These are phyloP conservation scores for Leptothorax acervorum DNA, from an alignment of 2,888 invertebrate species.

Conservation along the genomic window DNA sequence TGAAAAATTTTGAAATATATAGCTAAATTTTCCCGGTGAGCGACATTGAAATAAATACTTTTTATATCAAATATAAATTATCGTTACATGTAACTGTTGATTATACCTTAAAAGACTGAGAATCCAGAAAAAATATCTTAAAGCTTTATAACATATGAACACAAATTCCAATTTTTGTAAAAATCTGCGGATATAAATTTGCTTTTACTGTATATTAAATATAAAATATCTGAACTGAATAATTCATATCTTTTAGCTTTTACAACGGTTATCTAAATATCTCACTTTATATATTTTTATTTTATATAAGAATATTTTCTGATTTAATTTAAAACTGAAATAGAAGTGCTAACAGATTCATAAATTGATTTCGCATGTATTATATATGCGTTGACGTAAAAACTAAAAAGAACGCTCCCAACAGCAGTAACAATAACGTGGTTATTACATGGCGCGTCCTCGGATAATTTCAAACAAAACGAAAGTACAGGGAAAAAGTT, in stretches of 20 bases:
- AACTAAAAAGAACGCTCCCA: not conserved
- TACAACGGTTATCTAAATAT: not conserved
- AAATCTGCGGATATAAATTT: not conserved
- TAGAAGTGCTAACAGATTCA: slow-evolving; percentile 7
- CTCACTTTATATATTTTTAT: not conserved
- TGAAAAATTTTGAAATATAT: not conserved
- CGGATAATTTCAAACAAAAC: slow-evolving; percentile 41
- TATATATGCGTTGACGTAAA: slow-evolving; percentile 5
- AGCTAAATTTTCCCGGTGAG: not conserved
- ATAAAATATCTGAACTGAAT: not conserved
- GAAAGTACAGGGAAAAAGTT: slow-evolving; percentile 38
- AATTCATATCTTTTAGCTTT: not conserved
- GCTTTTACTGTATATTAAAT: not conserved
- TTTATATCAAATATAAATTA: slow-evolving; percentile 15
- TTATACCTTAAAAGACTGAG: not conserved
- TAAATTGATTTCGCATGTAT: slow-evolving; percentile 18
- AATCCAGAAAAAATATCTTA: not conserved
- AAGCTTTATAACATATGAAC: not conserved
- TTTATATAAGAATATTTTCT: not conserved
- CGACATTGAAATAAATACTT: not conserved
- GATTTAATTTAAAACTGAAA: not conserved
- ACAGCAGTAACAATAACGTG: slow-evolving; percentile 34
- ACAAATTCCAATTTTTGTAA: not conserved
- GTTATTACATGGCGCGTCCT: slow-evolving; percentile 42
- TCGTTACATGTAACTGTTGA: not conserved